phyloP scores from a whole-genome alignment of 2,888 invertebrate species.

The Lasioglossum leucozonium region DNA sequence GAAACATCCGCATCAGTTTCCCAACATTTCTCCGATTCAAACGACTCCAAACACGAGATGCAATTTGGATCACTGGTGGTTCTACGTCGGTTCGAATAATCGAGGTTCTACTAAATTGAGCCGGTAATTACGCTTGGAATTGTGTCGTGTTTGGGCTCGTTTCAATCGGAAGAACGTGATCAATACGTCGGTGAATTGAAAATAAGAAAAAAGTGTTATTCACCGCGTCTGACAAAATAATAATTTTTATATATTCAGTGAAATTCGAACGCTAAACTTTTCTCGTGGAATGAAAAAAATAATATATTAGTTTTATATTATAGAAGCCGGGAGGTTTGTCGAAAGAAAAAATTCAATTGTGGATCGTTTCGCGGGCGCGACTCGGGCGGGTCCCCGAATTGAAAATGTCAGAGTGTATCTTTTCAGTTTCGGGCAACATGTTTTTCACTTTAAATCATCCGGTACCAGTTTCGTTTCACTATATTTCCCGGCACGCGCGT shows the following conservation, averaged over 20 bases:
- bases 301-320: neutral
- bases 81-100: neutral
- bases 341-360: neutral
- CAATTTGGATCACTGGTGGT: neutral
- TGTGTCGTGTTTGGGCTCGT: neutral
- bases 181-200: neutral
- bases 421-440: neutral
- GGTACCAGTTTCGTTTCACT: neutral
- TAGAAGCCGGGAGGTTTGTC: neutral
- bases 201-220: neutral
- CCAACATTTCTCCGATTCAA: neutral
- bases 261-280: no score
- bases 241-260: neutral
- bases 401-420: neutral
- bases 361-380: neutral
- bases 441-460: neutral
- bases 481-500: neutral
- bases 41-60: neutral
- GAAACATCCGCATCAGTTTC: neutral
- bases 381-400: neutral
- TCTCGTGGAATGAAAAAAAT: neutral
- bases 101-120: neutral
- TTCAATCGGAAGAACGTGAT: neutral
- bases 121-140: neutral
- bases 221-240: neutral